phyloP scores from a whole-genome alignment of 1,140 invertebrate genomes.

The Cotesia vestalis region DNA sequence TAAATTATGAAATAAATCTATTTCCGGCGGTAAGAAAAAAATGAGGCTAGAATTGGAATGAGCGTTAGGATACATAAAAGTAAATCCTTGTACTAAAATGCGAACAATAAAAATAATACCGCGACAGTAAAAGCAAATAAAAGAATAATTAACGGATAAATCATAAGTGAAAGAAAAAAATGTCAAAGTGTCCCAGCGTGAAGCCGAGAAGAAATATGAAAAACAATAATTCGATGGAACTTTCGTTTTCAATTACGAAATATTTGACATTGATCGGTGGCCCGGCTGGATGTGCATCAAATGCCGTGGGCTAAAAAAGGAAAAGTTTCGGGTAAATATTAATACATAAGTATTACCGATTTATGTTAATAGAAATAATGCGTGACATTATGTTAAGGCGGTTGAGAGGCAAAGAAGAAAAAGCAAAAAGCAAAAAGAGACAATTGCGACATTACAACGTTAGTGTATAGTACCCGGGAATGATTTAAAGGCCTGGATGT shows the following conservation, averaged over 20 bases:
- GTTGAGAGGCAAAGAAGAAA: not conserved
- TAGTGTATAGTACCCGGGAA: conserved; percentile 34
- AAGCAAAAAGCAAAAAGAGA: conserved; percentile 28
- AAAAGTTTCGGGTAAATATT: not conserved
- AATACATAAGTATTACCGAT: too few species aligned
- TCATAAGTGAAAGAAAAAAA: conserved; percentile 8
- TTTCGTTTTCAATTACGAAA: conserved; percentile 38
- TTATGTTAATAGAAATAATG: too few species aligned
- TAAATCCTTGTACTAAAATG: not conserved
- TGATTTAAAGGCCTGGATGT: conserved; percentile 63
- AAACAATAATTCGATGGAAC: conserved; percentile 20
- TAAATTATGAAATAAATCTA: not conserved
- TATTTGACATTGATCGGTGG: conserved; percentile 29
- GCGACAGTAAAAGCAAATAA: too few species aligned
- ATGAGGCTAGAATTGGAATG: not conserved
- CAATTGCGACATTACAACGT: conserved; percentile 23
- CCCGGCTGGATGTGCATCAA: not conserved
- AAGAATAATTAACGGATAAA: not conserved
- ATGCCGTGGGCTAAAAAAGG: not conserved
- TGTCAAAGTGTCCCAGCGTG: not conserved
- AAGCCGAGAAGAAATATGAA: not conserved
- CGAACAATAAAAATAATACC: too few species aligned
- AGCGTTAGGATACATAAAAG: not conserved
- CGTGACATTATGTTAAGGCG: too few species aligned
- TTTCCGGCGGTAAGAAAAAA: not conserved